Conservation (phyloP, 1,140 invertebrate genomes). For the Melanaphis sacchari region DNA sequence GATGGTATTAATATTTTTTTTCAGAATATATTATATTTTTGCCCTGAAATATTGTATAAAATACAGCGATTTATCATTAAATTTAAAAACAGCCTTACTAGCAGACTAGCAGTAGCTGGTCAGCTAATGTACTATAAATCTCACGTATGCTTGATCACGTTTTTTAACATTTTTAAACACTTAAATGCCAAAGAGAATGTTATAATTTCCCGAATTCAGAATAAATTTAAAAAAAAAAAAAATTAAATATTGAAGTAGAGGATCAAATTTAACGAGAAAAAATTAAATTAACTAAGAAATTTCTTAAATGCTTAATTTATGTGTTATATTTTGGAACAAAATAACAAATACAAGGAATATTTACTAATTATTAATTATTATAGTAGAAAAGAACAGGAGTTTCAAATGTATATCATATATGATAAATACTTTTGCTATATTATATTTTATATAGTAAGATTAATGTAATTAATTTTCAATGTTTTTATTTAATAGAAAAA, state of each 20-base stretch:
- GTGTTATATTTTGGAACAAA: background rate
- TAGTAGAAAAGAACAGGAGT: background rate
- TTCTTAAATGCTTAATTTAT: background rate
- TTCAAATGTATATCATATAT: background rate
- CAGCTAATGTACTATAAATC: background rate
- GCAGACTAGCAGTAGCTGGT: too few species aligned
- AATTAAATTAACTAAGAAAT: background rate
- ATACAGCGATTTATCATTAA: background rate
- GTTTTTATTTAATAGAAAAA: background rate
- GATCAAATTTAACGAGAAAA: background rate
- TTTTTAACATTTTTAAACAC: background rate
- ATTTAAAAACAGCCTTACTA: background rate
- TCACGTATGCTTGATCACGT: background rate
- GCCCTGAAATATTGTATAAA: background rate
- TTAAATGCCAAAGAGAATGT: background rate
- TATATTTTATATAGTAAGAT: background rate
- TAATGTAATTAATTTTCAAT: background rate
- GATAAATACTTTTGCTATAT: too few species aligned
- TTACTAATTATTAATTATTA: background rate
- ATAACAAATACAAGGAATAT: background rate
- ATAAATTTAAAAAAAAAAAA: background rate
- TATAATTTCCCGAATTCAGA: background rate
- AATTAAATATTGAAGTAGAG: background rate
- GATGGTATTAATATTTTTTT: background rate
- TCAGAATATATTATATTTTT: background rate